Conservation (phyloP, 1,140 invertebrate species). For the Lasioglossum baleicum region DNA sequence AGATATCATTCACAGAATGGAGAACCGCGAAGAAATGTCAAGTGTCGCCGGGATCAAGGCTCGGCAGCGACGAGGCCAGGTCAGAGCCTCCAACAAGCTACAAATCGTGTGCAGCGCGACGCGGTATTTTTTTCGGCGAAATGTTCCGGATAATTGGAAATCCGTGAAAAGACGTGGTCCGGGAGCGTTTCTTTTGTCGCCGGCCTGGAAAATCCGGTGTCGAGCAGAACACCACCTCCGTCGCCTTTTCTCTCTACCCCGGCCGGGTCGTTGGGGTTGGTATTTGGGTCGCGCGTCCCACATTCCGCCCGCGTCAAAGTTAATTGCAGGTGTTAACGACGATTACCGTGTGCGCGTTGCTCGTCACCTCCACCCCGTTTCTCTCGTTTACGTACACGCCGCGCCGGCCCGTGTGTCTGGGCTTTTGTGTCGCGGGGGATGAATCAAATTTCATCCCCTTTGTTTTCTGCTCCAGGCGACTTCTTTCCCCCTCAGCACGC, state of each 20-base stretch:
- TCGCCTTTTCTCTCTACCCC: background rate
- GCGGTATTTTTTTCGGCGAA: background rate
- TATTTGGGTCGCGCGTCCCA: slow-evolving; percentile 63
- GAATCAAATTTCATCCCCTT: slow-evolving; percentile 59
- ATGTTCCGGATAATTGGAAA: background rate
- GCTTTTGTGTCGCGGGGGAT: slow-evolving; percentile 16
- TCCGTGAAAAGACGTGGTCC: background rate
- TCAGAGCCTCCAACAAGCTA: no score
- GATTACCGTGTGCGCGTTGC: slow-evolving; percentile 53
- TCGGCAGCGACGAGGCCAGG: no score
- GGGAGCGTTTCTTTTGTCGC: background rate
- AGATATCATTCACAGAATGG: no score
- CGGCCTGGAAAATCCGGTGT: background rate
- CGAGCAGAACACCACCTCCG: background rate
- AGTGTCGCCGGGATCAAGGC: no score
- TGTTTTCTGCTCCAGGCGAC: slow-evolving; percentile 32
- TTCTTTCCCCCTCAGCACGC: background rate
- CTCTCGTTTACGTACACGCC: slow-evolving; percentile 17
- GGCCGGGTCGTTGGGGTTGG: background rate
- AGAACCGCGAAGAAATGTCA: no score
- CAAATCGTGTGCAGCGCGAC: no score
- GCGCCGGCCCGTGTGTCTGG: slow-evolving; percentile 21
- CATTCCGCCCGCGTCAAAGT: slow-evolving; percentile 64
- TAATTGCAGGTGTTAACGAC: slow-evolving; percentile 73
- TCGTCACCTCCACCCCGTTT: no score